Base-by-base conservation (phyloP, 2,797 vertebrate species). In the Erpetoichthys calabaricus region DNA sequence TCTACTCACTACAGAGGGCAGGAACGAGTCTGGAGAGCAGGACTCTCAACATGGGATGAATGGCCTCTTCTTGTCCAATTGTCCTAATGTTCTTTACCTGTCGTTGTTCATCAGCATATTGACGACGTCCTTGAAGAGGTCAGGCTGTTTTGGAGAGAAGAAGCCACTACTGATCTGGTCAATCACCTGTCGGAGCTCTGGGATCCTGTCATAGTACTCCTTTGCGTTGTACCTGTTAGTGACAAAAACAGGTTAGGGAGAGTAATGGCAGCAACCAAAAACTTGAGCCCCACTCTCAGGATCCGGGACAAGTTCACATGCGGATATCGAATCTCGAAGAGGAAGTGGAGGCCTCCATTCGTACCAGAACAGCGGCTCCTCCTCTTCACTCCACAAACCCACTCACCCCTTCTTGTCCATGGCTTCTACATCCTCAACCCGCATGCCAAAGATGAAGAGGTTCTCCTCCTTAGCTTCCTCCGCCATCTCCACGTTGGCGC, bases 371-470 rank as follows among this genome's bases (percentile, higher is more conserved):
- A 25, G 25, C 25, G 25, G 25, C 51, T 6, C 3, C n/a, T 5
- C 5, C 4, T 3, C 42, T 5, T 6, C 54, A 9, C 43, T 3
- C 7, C 6, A 44, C 47, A 5, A 4, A 4, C 50, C 7, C 47
- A 70, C 86, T 59, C 57, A 89, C 89, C 87, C 85, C 64, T 76
- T 84, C 61, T 1, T 72, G 64, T 90, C 84, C 68, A 91, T 67
- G 10, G 80, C 84, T 56, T 87, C 81, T n/a, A 91, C 87, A 0
- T 89, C 89, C n/a, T 89, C 80, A 62, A 91, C 88, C 3, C 72
- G 72, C 83, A 91, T 82, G 65, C 89, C 89, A 4, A 91, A 92
- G 59, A 91, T 91, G 73, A 92, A 92, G 62, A 92, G 83, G 71
- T 92, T 90, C 55, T 90, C 81, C 3, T 84, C 70, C 1, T 89